These are phyloP conservation scores for Fragum sueziense DNA, from an alignment of 2,888 invertebrate species.

Conservation along the genomic window DNA sequence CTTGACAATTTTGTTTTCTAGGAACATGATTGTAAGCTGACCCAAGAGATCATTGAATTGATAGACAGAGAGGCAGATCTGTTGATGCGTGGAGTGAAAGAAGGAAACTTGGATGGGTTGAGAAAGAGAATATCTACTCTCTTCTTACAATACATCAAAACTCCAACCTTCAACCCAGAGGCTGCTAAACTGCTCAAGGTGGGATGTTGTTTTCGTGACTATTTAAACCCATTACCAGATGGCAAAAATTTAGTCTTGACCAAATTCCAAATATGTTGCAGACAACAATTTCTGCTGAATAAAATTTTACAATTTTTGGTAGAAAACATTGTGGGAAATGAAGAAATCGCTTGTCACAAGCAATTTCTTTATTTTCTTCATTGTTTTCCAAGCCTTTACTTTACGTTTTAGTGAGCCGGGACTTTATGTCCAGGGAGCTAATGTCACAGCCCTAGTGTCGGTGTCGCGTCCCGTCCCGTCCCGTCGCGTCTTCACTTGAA, in stretches of 20 bases:
- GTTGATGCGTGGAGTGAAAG: slow-evolving; percentile 86
- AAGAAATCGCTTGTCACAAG: not conserved
- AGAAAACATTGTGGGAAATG: not conserved
- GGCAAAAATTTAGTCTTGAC: too few species aligned
- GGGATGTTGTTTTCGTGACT: slow-evolving; percentile 10
- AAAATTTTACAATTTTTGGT: not conserved
- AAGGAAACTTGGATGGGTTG: slow-evolving; percentile 86
- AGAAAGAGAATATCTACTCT: slow-evolving; percentile 87
- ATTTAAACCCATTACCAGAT: not conserved
- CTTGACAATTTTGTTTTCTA: slow-evolving; percentile 60
- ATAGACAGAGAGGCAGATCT: slow-evolving; percentile 89
- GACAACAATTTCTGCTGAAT: too few species aligned
- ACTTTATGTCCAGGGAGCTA: too few species aligned
- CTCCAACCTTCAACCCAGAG: slow-evolving; percentile 83
- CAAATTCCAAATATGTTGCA: too few species aligned
- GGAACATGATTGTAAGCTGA: slow-evolving; percentile 83
- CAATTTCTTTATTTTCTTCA: not conserved
- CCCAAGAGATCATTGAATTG: slow-evolving; percentile 85
- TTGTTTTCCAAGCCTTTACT: not conserved
- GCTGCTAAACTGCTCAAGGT: slow-evolving; percentile 82
- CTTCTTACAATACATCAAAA: slow-evolving; percentile 83
- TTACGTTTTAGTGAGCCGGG: not conserved
- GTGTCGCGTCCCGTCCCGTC: too few species aligned
- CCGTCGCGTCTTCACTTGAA: too few species aligned
- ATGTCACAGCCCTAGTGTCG: too few species aligned